These are phyloP conservation scores for Eleginops maclovinus DNA, from an alignment of 2,113 vertebrate genomes.

Conservation along the genomic window DNA sequence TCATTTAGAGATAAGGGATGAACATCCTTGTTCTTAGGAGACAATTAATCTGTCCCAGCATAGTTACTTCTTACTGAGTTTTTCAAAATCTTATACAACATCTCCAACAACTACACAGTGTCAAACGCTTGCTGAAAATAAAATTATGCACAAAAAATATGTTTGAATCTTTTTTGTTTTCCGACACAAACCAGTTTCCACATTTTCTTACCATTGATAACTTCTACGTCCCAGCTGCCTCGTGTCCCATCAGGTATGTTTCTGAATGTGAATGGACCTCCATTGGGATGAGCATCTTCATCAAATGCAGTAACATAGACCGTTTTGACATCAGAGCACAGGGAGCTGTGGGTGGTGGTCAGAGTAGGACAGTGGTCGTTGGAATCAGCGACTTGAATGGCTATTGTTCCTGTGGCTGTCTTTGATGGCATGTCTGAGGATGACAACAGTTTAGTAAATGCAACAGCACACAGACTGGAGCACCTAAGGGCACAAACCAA, in stretches of 20 bases:
- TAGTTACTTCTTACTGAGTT: too few species aligned
- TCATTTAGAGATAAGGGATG: too few species aligned
- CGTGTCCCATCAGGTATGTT: conserved; percentile 81
- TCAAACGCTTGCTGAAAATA: too few species aligned
- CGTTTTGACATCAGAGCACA: conserved; percentile 82
- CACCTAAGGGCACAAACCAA: background rate
- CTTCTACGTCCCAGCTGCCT: conserved; percentile 81
- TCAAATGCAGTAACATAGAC: conserved; percentile 81
- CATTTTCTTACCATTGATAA: conserved; percentile 84
- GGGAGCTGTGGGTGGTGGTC: conserved; percentile 68
- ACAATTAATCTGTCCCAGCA: too few species aligned
- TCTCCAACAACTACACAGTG: too few species aligned
- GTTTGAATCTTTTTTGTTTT: background rate
- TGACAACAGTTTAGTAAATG: background rate
- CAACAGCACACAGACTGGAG: background rate
- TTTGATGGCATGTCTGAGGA: conserved; percentile 86
- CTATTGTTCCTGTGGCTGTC: conserved; percentile 90
- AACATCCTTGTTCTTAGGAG: too few species aligned
- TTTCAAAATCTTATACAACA: too few species aligned
- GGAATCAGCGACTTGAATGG: conserved; percentile 83
- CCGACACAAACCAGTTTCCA: too few species aligned
- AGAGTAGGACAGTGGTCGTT: conserved; percentile 89
- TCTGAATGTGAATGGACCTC: conserved; percentile 86
- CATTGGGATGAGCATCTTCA: conserved; percentile 70
- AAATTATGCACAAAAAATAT: background rate